Percentiles rank a stretch among this genome's conserved stretches.
Conservation (phyloP, 2,113 vertebrate genomes). For the Serilophus lunatus region DNA sequence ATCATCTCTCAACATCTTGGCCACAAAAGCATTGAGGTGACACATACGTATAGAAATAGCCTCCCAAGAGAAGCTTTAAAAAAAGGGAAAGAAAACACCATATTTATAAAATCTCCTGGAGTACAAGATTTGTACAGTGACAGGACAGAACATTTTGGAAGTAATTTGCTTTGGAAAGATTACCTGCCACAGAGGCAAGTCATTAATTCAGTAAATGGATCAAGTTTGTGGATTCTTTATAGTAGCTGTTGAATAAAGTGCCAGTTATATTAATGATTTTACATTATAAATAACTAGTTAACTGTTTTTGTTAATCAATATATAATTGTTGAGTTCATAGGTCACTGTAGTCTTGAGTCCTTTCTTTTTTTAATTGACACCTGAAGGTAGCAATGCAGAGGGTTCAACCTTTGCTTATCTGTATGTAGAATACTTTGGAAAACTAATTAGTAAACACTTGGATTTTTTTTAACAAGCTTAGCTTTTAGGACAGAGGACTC, state of each 20-base stretch:
- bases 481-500: neutral
- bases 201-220: neutral
- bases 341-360: neutral
- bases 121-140: neutral
- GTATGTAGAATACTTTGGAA: neutral
- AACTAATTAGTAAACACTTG: neutral
- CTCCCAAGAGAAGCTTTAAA: neutral
- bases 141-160: neutral
- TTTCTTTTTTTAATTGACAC: neutral
- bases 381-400: neutral
- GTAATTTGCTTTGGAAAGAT: neutral
- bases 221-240: neutral
- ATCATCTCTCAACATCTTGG: neutral
- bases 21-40: neutral
- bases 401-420: neutral
- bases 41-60: neutral
- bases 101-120: neutral
- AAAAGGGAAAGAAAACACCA: neutral
- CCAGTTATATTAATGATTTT: neutral
- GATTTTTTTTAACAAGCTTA: neutral
- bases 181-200: neutral
- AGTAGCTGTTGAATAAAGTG: neutral
- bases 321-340: neutral
- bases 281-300: neutral
- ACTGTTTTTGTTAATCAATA: neutral